These are phyloP conservation scores for Amphiura filiformis DNA, from an alignment of 35 echinoderm and acorn worm genomes.

Conservation along the genomic window DNA sequence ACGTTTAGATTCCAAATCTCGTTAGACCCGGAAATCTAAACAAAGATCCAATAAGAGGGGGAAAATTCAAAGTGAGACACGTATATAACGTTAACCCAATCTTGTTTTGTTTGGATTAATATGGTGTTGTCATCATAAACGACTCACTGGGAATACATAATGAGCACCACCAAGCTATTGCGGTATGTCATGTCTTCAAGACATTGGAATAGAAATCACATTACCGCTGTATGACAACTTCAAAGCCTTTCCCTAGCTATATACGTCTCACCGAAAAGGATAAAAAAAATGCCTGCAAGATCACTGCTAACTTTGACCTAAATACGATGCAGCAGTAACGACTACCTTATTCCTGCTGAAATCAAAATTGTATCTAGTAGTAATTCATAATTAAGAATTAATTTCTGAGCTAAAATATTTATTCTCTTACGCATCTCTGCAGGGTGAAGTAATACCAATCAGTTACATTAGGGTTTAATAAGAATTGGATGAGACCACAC, in stretches of 20 bases:
- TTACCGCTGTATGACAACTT: background rate
- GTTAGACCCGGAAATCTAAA: background rate
- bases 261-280: no score
- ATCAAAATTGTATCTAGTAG: background rate
- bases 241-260: background rate
- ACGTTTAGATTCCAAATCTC: background rate
- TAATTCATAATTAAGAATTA: background rate
- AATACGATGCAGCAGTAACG: no score
- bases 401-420: background rate
- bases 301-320: no score
- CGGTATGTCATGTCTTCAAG: background rate
- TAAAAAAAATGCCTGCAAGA: no score
- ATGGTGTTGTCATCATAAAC: background rate
- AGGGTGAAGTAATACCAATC: background rate
- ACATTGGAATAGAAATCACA: background rate
- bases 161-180: background rate
- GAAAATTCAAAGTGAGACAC: background rate
- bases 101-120: conserved; percentile 6
- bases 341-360: no score
- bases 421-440: background rate
- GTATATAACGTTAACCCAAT: background rate
- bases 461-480: background rate
- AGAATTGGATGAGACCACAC: no score
- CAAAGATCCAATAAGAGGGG: background rate
- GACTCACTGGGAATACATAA: background rate